Conservation (phyloP, 2,113 vertebrate genomes). For the Tretioscincus oriximinensis region DNA sequence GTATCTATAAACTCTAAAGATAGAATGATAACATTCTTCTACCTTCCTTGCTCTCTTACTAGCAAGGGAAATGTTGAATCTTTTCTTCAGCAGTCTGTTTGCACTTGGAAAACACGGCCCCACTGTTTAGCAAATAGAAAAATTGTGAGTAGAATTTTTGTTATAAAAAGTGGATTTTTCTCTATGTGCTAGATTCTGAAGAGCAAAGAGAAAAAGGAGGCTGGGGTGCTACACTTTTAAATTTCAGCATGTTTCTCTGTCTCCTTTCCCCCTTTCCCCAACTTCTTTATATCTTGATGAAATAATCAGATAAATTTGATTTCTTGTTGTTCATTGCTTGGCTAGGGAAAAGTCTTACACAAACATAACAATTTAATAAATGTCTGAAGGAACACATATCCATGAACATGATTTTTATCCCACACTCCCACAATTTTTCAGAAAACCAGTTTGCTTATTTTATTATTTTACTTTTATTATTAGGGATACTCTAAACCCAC, state of each 20-base stretch:
- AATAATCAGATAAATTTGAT: no score
- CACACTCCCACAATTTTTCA: neutral
- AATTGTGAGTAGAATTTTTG: no score
- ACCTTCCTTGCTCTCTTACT: neutral
- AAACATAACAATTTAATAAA: neutral
- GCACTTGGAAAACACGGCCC: slow-evolving; percentile 2
- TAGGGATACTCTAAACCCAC: no score
- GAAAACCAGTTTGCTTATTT: neutral
- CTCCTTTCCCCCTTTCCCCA: neutral
- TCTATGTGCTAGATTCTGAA: neutral
- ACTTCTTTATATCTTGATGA: neutral
- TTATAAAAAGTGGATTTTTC: neutral
- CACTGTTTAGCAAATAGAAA: slow-evolving; percentile 4
- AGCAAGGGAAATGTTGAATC: neutral
- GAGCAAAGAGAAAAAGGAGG: neutral
- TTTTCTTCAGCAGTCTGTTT: neutral
- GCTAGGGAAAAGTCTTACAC: neutral
- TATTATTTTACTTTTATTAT: no score
- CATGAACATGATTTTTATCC: neutral
- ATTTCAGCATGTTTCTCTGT: no score
- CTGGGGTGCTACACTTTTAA: neutral
- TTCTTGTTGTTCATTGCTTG: no score
- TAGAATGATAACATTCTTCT: slow-evolving; percentile 1
- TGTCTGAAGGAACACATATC: neutral
- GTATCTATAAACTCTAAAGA: slow-evolving; percentile 28